Base-by-base conservation (phyloP, 2,113 vertebrate species). In the Numida meleagris region DNA sequence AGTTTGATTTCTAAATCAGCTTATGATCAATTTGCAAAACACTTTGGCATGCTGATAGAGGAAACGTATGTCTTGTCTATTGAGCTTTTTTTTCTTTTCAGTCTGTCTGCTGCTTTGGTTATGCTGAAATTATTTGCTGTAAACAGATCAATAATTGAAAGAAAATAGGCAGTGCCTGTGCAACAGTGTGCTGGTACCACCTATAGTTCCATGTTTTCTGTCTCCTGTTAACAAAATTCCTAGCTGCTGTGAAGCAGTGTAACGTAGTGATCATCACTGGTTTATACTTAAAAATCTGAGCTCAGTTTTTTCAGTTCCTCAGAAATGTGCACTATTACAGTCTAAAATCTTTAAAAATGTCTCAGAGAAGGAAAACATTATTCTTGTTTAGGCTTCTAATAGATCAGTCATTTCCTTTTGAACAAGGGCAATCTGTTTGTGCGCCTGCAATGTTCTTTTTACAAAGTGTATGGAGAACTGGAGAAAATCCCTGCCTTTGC, bases 151-250 rank as follows among this genome's bases (percentile, higher is more conserved):
- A 23, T 65, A 70, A 31, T 57, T 38, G 14, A 74, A 38, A 46
- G 25, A 36, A 29, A 42, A 7, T 17, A 33, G 27, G 5, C 48
- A 10, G 8, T 62, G 19, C 51, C 25, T 36, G 13, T 13, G 8
- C 38, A 73, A 55, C 59, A 27, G 4, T 31, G 6, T 58, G 18
- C n/a, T 38, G 10, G 18, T 38, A 50, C 5, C 34, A 57, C 15
- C 13, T 27, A 34, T 58, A 53, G 17, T 34, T 36, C 46, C 20
- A 36, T 0, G 1, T 33, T 63, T 14, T 36, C 57, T 65, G 0
- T 23, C 9, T 34, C 46, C 38, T 73, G 19, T 73, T 86, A 68
- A 38, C 11, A 12, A 50, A 70, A 6, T 61, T 66, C 45, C 72
- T 65, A 46, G 20, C 27, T 67, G 20, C 4, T 63, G 8, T 38